Percentiles rank a stretch among this genome's conserved stretches.
Conservation (phyloP, 2,113 vertebrate species). For the Brachyhypopomus gauderio region DNA sequence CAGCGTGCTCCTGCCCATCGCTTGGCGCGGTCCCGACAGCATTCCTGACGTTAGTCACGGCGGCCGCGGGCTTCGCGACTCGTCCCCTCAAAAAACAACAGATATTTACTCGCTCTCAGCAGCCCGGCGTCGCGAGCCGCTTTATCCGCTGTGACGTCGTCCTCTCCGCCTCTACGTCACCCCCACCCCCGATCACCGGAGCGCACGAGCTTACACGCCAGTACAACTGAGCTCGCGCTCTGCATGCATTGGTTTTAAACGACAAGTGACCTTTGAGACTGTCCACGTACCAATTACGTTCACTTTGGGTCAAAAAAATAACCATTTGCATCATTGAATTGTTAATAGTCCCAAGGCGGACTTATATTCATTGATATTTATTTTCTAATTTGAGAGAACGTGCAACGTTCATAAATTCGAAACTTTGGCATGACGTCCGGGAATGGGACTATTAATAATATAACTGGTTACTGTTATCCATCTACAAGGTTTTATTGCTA, state of each 20-base stretch:
- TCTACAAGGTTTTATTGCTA: neutral
- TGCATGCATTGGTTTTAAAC: neutral
- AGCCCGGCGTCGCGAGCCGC: slow-evolving; percentile 42
- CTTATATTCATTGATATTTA: no score
- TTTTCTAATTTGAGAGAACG: no score
- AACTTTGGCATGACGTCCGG: no score
- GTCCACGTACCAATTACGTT: neutral
- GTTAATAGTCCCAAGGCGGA: no score
- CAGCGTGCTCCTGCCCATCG: slow-evolving; percentile 52
- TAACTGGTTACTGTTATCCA: no score
- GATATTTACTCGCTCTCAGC: slow-evolving; percentile 24
- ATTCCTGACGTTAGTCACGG: slow-evolving; percentile 45
- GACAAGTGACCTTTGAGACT: neutral
- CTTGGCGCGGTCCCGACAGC: slow-evolving; percentile 77
- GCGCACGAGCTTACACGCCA: no score
- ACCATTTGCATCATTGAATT: no score
- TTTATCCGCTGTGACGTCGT: slow-evolving; percentile 45
- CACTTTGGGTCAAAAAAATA: no score
- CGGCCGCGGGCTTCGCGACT: slow-evolving; percentile 27
- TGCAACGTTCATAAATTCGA: no score
- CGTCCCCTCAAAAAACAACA: no score
- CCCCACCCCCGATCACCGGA: neutral
- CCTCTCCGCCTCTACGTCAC: slow-evolving; percentile 48
- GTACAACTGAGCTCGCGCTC: neutral
- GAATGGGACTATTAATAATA: no score